These are phyloP conservation scores for Podotricha telesiphe DNA, from an alignment of 2,888 invertebrate species.

Conservation along the genomic window DNA sequence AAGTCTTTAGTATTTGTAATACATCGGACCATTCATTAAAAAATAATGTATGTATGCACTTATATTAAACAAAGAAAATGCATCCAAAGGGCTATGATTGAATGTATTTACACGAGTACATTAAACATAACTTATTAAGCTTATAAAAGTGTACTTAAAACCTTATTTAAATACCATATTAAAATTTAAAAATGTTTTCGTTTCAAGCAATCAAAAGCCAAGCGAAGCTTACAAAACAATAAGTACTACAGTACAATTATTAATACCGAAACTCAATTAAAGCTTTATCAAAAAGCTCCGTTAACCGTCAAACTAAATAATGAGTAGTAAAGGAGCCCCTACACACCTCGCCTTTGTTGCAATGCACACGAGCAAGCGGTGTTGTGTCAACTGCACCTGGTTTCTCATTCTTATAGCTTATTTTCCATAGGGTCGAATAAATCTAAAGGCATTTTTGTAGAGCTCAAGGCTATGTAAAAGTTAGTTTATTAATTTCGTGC, in stretches of 20 bases:
- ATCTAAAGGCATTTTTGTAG: neutral
- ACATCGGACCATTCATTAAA: no score
- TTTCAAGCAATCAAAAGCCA: neutral
- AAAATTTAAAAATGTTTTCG: conserved; percentile 1
- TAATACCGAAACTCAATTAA: conserved; percentile 27
- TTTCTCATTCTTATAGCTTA: neutral
- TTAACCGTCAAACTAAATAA: conserved; percentile 29
- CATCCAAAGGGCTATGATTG: neutral
- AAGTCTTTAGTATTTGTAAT: no score
- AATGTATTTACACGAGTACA: neutral
- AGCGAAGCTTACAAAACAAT: conserved; percentile 8
- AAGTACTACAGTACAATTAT: conserved; percentile 15
- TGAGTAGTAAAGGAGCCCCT: conserved; percentile 23
- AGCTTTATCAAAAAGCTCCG: conserved; percentile 24
- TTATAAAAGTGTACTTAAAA: conserved; percentile 13
- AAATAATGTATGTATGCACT: no score
- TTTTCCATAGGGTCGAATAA: neutral
- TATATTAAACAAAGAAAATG: neutral
- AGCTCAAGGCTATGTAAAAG: conserved; percentile 1
- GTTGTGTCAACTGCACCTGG: conserved; percentile 39
- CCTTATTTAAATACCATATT: neutral
- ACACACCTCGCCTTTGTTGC: conserved; percentile 33
- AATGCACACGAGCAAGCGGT: conserved; percentile 20
- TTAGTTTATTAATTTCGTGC: no score
- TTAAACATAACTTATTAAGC: neutral